Conservation (phyloP, 2,888 invertebrate species). For the Pterobdella sp. region DNA sequence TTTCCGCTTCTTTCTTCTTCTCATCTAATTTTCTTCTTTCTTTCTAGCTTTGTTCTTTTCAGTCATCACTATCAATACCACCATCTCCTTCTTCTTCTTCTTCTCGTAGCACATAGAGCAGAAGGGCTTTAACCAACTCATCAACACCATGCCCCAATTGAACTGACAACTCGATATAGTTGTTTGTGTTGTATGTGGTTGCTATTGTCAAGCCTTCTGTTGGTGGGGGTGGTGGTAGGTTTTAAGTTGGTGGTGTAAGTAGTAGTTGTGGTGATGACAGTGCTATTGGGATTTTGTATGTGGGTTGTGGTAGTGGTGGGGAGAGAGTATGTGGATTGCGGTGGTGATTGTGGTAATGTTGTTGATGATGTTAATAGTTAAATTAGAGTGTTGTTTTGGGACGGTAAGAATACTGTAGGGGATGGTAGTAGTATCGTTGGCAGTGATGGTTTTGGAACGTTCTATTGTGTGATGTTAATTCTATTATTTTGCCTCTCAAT, state of each 20-base stretch:
- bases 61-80: background rate
- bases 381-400: too few relatives aligned
- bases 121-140: too few relatives aligned
- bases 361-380: too few relatives aligned
- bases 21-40: too few relatives aligned
- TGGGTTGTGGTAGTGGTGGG: background rate
- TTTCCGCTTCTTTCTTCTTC: background rate
- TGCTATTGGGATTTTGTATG: background rate
- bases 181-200: background rate
- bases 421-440: too few relatives aligned
- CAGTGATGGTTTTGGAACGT: too few relatives aligned
- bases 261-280: background rate
- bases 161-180: background rate
- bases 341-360: background rate
- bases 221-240: background rate
- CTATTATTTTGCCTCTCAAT: too few relatives aligned
- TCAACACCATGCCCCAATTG: background rate
- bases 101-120: background rate
- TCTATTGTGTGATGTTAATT: too few relatives aligned
- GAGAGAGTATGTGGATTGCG: background rate
- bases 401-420: background rate
- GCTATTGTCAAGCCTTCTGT: background rate
- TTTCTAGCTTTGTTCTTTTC: background rate
- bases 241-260: background rate
- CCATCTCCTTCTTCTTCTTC: background rate